A percentile compares a stretch with the other conserved stretches of the same genome.
Conservation (phyloP, 2,113 vertebrate genomes). For the Crocuta crocuta region DNA sequence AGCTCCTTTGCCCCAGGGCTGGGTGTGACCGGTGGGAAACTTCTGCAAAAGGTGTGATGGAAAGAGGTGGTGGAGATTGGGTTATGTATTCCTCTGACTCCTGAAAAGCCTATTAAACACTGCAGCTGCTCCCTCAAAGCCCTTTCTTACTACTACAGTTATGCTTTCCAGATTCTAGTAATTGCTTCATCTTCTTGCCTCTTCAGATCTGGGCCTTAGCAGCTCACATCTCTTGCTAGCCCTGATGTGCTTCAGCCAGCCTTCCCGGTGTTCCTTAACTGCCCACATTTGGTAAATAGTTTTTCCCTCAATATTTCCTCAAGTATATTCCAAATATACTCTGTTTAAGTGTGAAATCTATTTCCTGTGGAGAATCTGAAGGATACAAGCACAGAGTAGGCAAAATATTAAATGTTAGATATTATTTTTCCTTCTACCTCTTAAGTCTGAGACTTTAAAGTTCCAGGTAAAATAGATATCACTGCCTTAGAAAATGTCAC, state of each 20-base stretch:
- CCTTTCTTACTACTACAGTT: not conserved
- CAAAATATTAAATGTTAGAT: not conserved
- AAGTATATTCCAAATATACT: not conserved
- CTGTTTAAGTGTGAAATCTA: not conserved
- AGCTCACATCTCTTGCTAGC: not conserved
- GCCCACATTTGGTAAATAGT: not conserved
- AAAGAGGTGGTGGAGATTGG: not conserved
- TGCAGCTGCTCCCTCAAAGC: not conserved
- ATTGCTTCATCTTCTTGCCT: not conserved
- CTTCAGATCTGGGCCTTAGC: not conserved
- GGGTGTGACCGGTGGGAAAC: not conserved
- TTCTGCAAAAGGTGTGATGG: not conserved
- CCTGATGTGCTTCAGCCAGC: not conserved
- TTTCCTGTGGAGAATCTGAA: not conserved
- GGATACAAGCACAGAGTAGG: not conserved
- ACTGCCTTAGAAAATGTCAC: conserved; percentile 65
- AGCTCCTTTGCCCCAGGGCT: not conserved
- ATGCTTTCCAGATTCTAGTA: not conserved
- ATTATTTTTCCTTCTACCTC: conserved; percentile 27
- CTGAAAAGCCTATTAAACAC: not conserved
- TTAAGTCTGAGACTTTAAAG: conserved; percentile 58
- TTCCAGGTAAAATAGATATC: conserved; percentile 10
- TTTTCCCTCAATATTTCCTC: not conserved
- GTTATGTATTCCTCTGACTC: not conserved
- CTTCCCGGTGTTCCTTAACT: not conserved